phyloP scores from a whole-genome alignment of 1,140 invertebrate genomes.

The Watersipora subatra region DNA sequence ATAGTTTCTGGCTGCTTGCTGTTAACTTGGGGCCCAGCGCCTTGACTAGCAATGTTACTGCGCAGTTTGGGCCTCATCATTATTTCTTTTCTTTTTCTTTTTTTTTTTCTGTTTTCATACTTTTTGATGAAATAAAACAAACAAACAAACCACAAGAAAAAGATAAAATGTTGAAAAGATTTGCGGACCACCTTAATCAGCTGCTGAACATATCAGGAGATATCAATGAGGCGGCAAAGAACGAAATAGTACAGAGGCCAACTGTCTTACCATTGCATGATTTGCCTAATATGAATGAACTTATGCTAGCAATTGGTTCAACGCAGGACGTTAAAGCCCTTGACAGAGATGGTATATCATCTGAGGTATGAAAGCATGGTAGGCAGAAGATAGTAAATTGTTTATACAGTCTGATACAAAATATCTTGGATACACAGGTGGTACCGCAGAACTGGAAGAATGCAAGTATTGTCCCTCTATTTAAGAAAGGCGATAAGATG shows the following conservation, averaged over 20 bases:
- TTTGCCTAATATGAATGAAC: background rate
- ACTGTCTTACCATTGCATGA: background rate
- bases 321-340: background rate
- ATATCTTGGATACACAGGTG: background rate
- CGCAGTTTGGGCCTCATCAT: no score
- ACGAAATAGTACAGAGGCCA: background rate
- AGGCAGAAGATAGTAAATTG: background rate
- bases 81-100: no score
- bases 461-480: slow-evolving; percentile 11
- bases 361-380: slow-evolving; percentile 7
- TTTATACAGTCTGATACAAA: background rate
- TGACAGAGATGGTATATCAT: background rate
- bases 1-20: no score
- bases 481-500: slow-evolving; percentile 8
- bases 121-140: no score
- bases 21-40: no score
- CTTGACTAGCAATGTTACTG: no score
- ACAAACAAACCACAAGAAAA: background rate
- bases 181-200: background rate
- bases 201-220: background rate
- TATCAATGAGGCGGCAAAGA: background rate
- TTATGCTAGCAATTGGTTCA: background rate
- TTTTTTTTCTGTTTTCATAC: no score
- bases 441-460: slow-evolving; percentile 11
- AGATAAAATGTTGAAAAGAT: background rate